Conservation (phyloP, 2,797 vertebrate species). For the Ambastaia sidthimunki region DNA sequence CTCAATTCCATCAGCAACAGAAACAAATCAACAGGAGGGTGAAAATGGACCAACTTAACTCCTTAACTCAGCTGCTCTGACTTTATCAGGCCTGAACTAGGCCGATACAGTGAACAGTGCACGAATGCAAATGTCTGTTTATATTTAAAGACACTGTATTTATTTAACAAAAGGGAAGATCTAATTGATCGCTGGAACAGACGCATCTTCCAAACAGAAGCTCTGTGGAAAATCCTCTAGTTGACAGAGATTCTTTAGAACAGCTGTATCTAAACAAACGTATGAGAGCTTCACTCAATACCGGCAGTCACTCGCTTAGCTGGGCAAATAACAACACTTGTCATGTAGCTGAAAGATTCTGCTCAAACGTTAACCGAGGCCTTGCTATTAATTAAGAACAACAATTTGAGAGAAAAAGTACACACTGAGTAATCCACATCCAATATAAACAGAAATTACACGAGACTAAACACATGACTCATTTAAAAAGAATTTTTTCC, state of each 20-base stretch:
- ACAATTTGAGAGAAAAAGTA: constrained; percentile 56
- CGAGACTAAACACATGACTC: constrained; percentile 31
- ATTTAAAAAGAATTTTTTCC: not conserved
- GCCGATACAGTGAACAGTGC: constrained; percentile 11
- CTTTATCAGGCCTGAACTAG: constrained; percentile 59
- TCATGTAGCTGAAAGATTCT: constrained; percentile 47
- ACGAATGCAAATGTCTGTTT: constrained; percentile 71
- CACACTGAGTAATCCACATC: constrained; percentile 57
- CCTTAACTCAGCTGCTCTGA: constrained; percentile 11
- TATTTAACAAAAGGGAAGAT: constrained; percentile 77
- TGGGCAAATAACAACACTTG: constrained; percentile 58
- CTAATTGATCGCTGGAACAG: constrained; percentile 67
- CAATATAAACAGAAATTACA: constrained; percentile 47
- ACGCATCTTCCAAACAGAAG: constrained; percentile 59
- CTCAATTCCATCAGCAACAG: constrained; percentile 71
- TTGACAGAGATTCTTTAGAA: constrained; percentile 72
- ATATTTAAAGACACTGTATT: constrained; percentile 72
- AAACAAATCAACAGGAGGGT: constrained; percentile 75
- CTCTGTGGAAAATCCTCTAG: constrained; percentile 73
- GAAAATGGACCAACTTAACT: constrained; percentile 36
- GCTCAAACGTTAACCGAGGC: constrained; percentile 47
- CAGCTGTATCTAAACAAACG: constrained; percentile 72
- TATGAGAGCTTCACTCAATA: constrained; percentile 56
- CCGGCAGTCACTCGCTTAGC: constrained; percentile 52
- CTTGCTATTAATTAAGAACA: constrained; percentile 55